Conservation (phyloP, 23 tunicate species). For the Styela clava region DNA sequence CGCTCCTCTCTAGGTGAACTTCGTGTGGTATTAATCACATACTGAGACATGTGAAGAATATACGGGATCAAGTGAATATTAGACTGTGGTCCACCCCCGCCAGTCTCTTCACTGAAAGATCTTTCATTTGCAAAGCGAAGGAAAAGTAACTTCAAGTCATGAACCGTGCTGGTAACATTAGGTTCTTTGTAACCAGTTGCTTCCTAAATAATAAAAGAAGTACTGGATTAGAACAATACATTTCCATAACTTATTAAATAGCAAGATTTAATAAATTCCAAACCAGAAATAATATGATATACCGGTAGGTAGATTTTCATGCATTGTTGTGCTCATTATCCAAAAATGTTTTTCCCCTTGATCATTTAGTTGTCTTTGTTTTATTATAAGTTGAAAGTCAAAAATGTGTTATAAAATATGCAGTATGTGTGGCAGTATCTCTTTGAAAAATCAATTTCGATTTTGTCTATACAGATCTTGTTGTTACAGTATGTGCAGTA, state of each 20-base stretch:
- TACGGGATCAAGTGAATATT: slow-evolving; percentile 92
- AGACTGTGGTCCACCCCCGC: slow-evolving; percentile 95
- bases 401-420: no score
- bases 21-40: slow-evolving; percentile 83
- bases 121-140: slow-evolving; percentile 83
- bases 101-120: slow-evolving; percentile 90
- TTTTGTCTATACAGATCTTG: no score
- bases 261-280: background rate
- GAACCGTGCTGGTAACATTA: slow-evolving; percentile 69
- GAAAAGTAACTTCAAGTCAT: slow-evolving; percentile 81
- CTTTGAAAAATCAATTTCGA: no score
- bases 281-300: background rate
- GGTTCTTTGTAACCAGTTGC: slow-evolving; percentile 88
- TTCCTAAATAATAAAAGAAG: slow-evolving; percentile 38
- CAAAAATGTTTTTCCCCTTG: no score
- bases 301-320: background rate
- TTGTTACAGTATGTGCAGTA: no score
- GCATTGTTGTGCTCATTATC: background rate
- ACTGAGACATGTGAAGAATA: slow-evolving; percentile 74
- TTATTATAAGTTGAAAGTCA: no score
- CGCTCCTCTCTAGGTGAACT: slow-evolving; percentile 68
- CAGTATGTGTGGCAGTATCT: no score
- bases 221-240: background rate
- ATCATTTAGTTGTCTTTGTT: no score
- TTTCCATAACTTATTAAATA: no score